Evolutionary conservation across 1,140 invertebrate species (phyloP), one percentile per base, ranked within the genome.

Genomic region (Orius insidiosus): DNA sequence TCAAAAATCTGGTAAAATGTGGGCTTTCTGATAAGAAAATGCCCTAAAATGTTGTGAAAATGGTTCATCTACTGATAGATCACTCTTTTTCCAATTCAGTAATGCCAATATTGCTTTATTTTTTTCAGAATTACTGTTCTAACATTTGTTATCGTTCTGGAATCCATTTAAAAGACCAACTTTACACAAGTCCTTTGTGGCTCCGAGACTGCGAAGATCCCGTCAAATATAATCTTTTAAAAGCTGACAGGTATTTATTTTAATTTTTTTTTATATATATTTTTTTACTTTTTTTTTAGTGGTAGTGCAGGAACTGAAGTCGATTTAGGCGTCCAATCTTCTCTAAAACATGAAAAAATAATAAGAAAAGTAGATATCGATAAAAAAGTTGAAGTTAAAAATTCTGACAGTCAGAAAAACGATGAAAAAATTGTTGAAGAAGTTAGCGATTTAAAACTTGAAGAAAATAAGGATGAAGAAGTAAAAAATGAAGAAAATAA

Each of bases 171-270:
- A 76, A 85, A 53, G 68, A 76, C 48, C 87, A 92, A 65, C 71
- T 92, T 54, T 65, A 78, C 9, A 77, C 75, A 0, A 80, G 78
- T 56, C 87, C 87, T 1, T 58, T 90, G 3, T 92, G 86, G 86
- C 58, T 83, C 8, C 69, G 85, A 50, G 74, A 84, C 44, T 65
- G 74, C 58, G 77, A 84, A 59, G 63, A 68, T 8, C 69, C 71
- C 52, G 71, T 75, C 5, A 60, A 63, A 30, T 82, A 79, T 56
- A 59, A 69, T 40, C 30, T 60, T 14, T 59, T 66, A 18, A 50
- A 41, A 40, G 47, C 48, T 14, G 46, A 53, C 51, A 53, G 50
- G 59, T 60, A 55, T 46, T 49, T 52, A 30, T 45, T 48, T 18
- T 30, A 35, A 39, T 46, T 15, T 15, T 19, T 51, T 10, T 19